Percentiles rank a stretch among this genome's conserved stretches.
Evolutionary conservation across 2,888 invertebrate genomes (phyloP).

Genomic region (Pristionchus mayeri): DNA sequence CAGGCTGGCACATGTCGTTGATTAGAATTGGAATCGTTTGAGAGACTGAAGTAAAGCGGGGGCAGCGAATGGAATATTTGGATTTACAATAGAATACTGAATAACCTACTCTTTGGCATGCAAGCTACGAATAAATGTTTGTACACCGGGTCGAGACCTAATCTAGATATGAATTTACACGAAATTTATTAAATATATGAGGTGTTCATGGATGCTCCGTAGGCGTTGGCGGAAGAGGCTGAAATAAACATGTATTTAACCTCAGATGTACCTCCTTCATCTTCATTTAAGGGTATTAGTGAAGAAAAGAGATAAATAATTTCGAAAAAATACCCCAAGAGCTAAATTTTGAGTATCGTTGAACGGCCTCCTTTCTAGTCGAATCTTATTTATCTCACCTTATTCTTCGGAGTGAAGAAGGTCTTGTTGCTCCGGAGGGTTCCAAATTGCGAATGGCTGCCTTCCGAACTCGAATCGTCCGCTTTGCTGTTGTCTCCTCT

Average conservation of each 20-base stretch:
- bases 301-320: too few species aligned
- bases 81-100: neutral
- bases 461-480: slow-evolving; percentile 14
- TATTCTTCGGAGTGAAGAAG: slow-evolving; percentile 41
- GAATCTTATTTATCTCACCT: too few species aligned
- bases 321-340: too few species aligned
- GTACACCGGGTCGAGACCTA: neutral
- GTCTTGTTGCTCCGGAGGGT: slow-evolving; percentile 11
- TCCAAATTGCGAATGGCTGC: slow-evolving; percentile 20
- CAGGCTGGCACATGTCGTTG: slow-evolving; percentile 21
- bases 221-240: slow-evolving; percentile 47
- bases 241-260: too few species aligned
- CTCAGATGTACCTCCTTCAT: too few species aligned
- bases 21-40: slow-evolving; percentile 13
- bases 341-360: too few species aligned
- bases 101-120: slow-evolving; percentile 32
- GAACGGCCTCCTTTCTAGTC: too few species aligned
- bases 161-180: neutral
- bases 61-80: neutral
- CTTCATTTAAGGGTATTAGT: too few species aligned
- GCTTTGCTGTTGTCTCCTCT: neutral
- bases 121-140: slow-evolving; percentile 6
- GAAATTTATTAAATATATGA: neutral
- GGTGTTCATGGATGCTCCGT: neutral
- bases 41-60: slow-evolving; percentile 35